phyloP scores from a whole-genome alignment of 2,888 invertebrate species.

The Pasiphila rectangulata region DNA sequence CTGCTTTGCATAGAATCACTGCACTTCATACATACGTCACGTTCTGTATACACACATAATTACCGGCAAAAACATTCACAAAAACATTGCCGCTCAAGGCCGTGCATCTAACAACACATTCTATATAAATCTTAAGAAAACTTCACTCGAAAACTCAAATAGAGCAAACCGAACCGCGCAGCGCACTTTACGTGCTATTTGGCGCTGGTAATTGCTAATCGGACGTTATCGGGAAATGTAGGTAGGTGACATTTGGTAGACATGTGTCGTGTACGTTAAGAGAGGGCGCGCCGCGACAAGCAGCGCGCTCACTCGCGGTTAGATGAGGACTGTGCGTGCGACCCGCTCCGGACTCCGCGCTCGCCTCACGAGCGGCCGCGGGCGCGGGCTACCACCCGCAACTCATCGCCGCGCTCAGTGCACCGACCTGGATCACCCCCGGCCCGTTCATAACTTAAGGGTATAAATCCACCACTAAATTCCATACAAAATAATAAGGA shows the following conservation, averaged over 20 bases:
- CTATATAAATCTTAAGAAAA: slow-evolving; percentile 50
- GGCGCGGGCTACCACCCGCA: slow-evolving; percentile 34
- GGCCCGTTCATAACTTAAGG: slow-evolving; percentile 51
- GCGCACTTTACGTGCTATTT: slow-evolving; percentile 61
- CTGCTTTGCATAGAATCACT: slow-evolving; percentile 52
- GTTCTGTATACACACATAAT: slow-evolving; percentile 53
- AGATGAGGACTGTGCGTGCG: slow-evolving; percentile 71
- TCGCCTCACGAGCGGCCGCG: slow-evolving; percentile 37
- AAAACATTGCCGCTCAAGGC: slow-evolving; percentile 58
- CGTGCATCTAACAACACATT: slow-evolving; percentile 71
- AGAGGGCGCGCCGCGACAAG: slow-evolving; percentile 70
- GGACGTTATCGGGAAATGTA: slow-evolving; percentile 63
- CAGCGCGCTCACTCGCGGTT: slow-evolving; percentile 78
- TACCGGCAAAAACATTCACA: slow-evolving; percentile 50
- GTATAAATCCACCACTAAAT: no score
- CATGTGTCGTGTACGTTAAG: slow-evolving; percentile 65
- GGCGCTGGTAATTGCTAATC: slow-evolving; percentile 64
- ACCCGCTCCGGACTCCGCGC: slow-evolving; percentile 32
- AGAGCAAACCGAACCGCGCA: slow-evolving; percentile 42
- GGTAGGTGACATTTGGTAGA: slow-evolving; percentile 70
- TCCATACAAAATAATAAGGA: no score
- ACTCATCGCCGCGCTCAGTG: slow-evolving; percentile 40
- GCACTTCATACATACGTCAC: slow-evolving; percentile 43
- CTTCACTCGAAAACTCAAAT: slow-evolving; percentile 47
- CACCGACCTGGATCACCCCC: slow-evolving; percentile 71